These are phyloP conservation scores for Papio anubis DNA, from an alignment of 2,113 vertebrate species.

Conservation along the genomic window DNA sequence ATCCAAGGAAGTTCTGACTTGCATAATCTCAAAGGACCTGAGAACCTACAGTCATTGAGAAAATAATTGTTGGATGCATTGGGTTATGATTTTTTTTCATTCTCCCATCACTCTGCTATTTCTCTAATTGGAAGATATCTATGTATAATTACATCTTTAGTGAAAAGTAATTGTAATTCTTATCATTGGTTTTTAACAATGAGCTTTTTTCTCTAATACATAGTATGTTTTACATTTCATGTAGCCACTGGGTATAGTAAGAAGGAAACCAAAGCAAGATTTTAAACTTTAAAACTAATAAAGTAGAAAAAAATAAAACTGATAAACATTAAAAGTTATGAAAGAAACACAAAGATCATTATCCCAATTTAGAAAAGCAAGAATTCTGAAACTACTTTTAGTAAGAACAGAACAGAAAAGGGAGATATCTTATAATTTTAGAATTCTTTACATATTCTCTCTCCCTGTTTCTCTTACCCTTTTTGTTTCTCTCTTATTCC, in stretches of 20 bases:
- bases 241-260: slow-evolving; percentile 55
- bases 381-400: neutral
- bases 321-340: neutral
- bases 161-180: slow-evolving; percentile 83
- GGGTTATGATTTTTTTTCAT: neutral
- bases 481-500: neutral
- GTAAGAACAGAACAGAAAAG: neutral
- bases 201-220: slow-evolving; percentile 74
- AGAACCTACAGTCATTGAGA: slow-evolving; percentile 23
- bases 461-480: neutral
- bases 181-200: slow-evolving; percentile 82
- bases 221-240: slow-evolving; percentile 68
- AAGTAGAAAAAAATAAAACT: neutral
- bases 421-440: neutral
- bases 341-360: neutral
- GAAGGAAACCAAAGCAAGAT: slow-evolving; percentile 58
- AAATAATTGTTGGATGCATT: slow-evolving; percentile 75
- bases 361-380: neutral
- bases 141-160: slow-evolving; percentile 82
- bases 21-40: neutral
- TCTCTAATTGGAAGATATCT: slow-evolving; percentile 83
- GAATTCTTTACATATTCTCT: neutral
- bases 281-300: slow-evolving; percentile 32
- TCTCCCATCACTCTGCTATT: slow-evolving; percentile 68
- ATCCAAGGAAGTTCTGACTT: neutral